Evolutionary conservation across 2,888 invertebrate species (phyloP).

Genomic region (Enchytraeus crypticus): DNA sequence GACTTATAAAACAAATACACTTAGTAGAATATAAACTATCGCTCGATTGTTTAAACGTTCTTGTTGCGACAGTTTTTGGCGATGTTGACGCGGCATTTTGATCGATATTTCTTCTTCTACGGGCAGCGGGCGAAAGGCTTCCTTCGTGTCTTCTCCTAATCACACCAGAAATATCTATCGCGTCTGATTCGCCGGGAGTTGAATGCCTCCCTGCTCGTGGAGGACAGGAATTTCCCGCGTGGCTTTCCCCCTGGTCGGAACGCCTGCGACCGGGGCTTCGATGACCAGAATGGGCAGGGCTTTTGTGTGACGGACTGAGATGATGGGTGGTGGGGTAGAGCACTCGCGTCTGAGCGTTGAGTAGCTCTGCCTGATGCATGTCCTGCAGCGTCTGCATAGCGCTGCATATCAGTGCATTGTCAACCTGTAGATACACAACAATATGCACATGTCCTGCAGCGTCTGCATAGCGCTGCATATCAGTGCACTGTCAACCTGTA

Average conservation of each 20-base stretch:
- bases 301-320: not conserved
- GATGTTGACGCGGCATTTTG: too few species aligned
- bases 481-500: conserved; percentile 79
- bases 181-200: too few species aligned
- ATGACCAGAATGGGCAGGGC: not conserved
- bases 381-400: conserved; percentile 91
- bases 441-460: conserved; percentile 63
- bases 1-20: conserved; percentile 83
- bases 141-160: too few species aligned
- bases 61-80: not conserved
- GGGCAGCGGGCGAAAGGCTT: too few species aligned
- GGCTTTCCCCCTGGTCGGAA: too few species aligned
- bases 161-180: too few species aligned
- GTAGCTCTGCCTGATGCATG: conserved; percentile 47
- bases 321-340: conserved; percentile 20
- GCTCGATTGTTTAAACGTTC: conserved; percentile 74
- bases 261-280: too few species aligned
- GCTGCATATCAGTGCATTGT: conserved; percentile 80
- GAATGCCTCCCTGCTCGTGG: too few species aligned
- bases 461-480: conserved; percentile 94
- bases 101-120: too few species aligned
- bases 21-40: conserved; percentile 92
- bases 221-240: too few species aligned
- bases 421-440: too few species aligned
- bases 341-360: conserved; percentile 30